A percentile compares a stretch with the other conserved stretches of the same genome.
phyloP scores from a whole-genome alignment of 2,113 vertebrate species.

The Lamprologus callipterus region DNA sequence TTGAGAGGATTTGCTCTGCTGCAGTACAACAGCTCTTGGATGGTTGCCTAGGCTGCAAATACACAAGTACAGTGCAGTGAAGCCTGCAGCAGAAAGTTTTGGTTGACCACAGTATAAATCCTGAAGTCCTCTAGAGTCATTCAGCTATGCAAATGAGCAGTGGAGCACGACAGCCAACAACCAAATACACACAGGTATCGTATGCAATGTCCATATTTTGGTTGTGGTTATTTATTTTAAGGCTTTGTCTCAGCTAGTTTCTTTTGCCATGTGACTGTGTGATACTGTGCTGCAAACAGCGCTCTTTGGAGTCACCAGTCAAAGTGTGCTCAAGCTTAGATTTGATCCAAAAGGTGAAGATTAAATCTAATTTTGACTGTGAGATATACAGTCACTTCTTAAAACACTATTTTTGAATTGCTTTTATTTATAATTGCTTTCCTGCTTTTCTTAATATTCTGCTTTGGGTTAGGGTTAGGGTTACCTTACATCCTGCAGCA shows the following conservation, averaged over 20 bases:
- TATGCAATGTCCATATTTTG: background rate
- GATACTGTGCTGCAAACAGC: background rate
- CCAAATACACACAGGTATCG: conserved; percentile 21
- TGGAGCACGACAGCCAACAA: conserved; percentile 13
- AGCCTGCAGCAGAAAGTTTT: conserved; percentile 6
- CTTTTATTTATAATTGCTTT: background rate
- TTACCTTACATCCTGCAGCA: background rate
- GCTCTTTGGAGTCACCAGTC: background rate
- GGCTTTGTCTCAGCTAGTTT: conserved; percentile 20
- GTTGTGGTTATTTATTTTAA: conserved; percentile 8
- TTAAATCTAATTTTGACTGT: background rate
- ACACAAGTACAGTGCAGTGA: background rate
- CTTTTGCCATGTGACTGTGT: background rate
- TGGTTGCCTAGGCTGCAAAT: conserved; percentile 2
- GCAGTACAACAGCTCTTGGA: conserved; percentile 30
- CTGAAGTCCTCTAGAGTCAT: conserved; percentile 23
- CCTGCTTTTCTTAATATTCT: background rate
- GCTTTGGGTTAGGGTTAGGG: background rate
- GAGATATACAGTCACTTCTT: background rate
- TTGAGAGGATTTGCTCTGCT: background rate
- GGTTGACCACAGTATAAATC: conserved; percentile 5
- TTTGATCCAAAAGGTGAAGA: background rate
- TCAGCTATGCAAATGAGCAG: conserved; percentile 59
- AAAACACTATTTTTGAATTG: background rate
- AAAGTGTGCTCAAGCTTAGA: background rate